phyloP scores from a whole-genome alignment of 2,113 vertebrate species.

The Menidia beryllina region DNA sequence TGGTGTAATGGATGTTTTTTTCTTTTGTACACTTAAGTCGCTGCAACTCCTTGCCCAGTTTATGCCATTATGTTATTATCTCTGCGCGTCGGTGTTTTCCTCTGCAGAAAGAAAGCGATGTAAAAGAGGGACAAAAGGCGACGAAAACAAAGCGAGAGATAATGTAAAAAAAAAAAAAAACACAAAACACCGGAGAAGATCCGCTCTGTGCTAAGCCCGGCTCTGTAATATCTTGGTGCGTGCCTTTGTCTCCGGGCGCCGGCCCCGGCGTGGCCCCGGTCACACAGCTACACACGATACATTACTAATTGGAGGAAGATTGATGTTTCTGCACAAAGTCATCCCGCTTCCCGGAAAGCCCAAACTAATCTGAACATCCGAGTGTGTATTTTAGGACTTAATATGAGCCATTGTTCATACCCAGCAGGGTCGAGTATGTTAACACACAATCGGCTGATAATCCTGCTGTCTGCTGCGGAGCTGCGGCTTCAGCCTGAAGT shows the following conservation, averaged over 20 bases:
- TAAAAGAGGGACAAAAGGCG: conserved; percentile 45
- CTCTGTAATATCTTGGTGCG: conserved; percentile 60
- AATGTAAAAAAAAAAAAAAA: conserved; percentile 60
- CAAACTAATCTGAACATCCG: conserved; percentile 64
- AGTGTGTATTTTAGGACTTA: conserved; percentile 54
- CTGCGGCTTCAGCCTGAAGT: conserved; percentile 44
- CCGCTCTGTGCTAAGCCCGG: conserved; percentile 49
- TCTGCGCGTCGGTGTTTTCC: conserved; percentile 32
- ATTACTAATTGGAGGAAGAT: conserved; percentile 72
- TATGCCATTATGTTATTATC: conserved; percentile 43
- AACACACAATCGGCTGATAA: conserved; percentile 69
- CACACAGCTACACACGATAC: conserved; percentile 63
- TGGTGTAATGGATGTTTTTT: conserved; percentile 57
- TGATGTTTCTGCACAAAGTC: conserved; percentile 55
- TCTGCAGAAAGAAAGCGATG: conserved; percentile 36
- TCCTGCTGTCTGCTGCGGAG: conserved; percentile 60
- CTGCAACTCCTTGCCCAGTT: conserved; percentile 24
- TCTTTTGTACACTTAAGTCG: conserved; percentile 38
- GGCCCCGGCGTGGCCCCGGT: conserved; percentile 29
- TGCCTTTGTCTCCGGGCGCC: conserved; percentile 51
- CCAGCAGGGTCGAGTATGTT: conserved; percentile 56
- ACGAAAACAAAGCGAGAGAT: conserved; percentile 54
- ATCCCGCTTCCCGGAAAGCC: conserved; percentile 59
- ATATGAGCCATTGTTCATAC: conserved; percentile 61
- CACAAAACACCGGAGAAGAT: conserved; percentile 49